Base-by-base conservation (phyloP, 2,113 vertebrate genomes). In the Pygoscelis antarcticus region DNA sequence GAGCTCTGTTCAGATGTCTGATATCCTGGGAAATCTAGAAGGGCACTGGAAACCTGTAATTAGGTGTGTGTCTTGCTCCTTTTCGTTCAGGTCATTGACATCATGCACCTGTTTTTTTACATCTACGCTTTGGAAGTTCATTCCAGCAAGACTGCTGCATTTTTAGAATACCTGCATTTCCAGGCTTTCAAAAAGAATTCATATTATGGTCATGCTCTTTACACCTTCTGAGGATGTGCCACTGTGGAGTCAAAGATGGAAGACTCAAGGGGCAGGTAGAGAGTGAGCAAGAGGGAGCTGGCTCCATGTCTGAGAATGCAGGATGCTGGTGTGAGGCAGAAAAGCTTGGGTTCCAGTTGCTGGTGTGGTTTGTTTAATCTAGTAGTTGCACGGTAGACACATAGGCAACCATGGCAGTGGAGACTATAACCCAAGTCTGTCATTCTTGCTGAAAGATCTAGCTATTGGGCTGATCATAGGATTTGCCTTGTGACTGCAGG, bases 281-380 rank as follows among this genome's bases (percentile, higher is more conserved):
- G 55, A 47, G 44, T 34, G n/a, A 77, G 12, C 7, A 77, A 74
- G 58, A 7, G 2, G 17, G 69, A 84, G 16, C 29, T 84, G 32
- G 17, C 64, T 74, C 34, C 0, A 0, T 70, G 18, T 64, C 29
- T 46, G 38, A 55, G 21, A 25, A 7, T 64, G 61, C 27, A 60
- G 71, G n/a, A 71, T 4, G 9, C 44, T 64, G 36, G 17, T 54
- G 14, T 74, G 62, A 75, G 36, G 34, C 61, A 84, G 74, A 77
- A 34, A 55, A 87, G 8, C n/a, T 60, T 69, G 29, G 13, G 7
- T 64, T 92, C 32, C 12, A 21, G 9, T 44, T 88, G 71, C 54
- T 89, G 27, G 3, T 74, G 71, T 87, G 40, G 13, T 60, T 91
- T 76, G 27, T 92, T 77, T 70, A 36, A 52, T 44, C 1, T 3